Conservation (phyloP, 2,888 invertebrate genomes). For the Carterocephalus palaemon region DNA sequence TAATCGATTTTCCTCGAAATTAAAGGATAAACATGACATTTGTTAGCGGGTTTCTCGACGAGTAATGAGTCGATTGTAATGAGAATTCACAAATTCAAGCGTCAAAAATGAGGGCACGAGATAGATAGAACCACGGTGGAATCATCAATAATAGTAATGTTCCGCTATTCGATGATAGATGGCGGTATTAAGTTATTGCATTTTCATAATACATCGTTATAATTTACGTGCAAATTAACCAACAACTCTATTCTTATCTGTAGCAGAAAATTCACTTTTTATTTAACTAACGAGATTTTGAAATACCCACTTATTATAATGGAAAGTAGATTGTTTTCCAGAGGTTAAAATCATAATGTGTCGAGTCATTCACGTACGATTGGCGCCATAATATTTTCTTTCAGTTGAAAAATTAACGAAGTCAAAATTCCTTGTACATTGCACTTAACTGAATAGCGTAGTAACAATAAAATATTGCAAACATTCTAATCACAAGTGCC, state of each 20-base stretch:
- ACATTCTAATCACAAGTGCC: conserved; percentile 35
- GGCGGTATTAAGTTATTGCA: conserved; percentile 44
- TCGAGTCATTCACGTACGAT: too few species aligned
- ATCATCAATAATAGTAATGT: conserved; percentile 41
- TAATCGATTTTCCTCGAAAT: conserved; percentile 56
- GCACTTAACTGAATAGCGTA: too few species aligned
- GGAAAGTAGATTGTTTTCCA: too few species aligned
- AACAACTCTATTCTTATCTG: too few species aligned
- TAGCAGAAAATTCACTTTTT: too few species aligned
- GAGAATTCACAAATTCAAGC: conserved; percentile 39
- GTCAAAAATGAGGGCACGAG: conserved; percentile 56
- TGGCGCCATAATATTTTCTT: too few species aligned
- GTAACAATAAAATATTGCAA: conserved; percentile 14
- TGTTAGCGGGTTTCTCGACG: conserved; percentile 32
- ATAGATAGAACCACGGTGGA: conserved; percentile 47
- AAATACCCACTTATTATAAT: too few species aligned
- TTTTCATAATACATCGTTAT: too few species aligned
- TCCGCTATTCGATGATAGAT: conserved; percentile 62
- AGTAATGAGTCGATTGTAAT: conserved; percentile 42
- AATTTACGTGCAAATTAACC: conserved; percentile 1
- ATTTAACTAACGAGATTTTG: too few species aligned
- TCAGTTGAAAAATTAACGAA: too few species aligned
- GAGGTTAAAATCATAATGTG: too few species aligned
- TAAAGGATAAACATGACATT: conserved; percentile 41
- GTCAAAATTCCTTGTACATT: too few species aligned